Evolutionary conservation across 2,113 vertebrate species (phyloP).

Genomic region (Rhombomys opimus): DNA sequence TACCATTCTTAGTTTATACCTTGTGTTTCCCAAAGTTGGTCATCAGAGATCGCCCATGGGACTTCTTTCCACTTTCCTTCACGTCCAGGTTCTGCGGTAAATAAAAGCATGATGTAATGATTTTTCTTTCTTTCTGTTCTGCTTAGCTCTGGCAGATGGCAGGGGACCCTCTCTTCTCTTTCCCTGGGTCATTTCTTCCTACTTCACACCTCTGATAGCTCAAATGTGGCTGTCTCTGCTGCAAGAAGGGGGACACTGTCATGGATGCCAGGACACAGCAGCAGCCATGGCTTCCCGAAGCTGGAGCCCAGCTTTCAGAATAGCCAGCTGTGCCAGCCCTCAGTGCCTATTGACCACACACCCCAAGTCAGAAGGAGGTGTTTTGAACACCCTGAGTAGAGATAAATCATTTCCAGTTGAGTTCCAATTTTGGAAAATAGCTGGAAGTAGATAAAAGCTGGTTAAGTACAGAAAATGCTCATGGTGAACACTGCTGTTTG

Average conservation of each 20-base stretch:
- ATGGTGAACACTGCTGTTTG: background rate
- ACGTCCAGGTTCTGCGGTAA: constrained; percentile 88
- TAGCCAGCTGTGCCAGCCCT: too few relatives aligned
- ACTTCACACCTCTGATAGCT: too few relatives aligned
- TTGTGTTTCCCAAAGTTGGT: constrained; percentile 94
- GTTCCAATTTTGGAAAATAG: constrained; percentile 31
- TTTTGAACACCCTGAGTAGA: background rate
- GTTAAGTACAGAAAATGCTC: background rate
- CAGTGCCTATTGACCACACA: background rate
- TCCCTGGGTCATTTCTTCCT: background rate
- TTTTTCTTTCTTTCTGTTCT: background rate
- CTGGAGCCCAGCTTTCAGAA: background rate
- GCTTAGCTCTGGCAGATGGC: background rate
- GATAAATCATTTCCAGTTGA: constrained; percentile 19
- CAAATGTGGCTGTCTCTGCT: background rate
- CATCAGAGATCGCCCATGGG: constrained; percentile 94
- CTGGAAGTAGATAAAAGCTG: background rate
- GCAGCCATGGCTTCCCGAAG: background rate
- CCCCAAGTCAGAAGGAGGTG: too few relatives aligned
- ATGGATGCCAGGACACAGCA: background rate
- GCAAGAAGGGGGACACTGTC: background rate
- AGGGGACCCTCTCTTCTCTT: background rate
- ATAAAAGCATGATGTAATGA: constrained; percentile 53
- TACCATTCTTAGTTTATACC: constrained; percentile 86
- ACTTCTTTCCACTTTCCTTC: constrained; percentile 94